Base-by-base conservation (phyloP, 2,888 invertebrate genomes). In the Lasioglossum morio region DNA sequence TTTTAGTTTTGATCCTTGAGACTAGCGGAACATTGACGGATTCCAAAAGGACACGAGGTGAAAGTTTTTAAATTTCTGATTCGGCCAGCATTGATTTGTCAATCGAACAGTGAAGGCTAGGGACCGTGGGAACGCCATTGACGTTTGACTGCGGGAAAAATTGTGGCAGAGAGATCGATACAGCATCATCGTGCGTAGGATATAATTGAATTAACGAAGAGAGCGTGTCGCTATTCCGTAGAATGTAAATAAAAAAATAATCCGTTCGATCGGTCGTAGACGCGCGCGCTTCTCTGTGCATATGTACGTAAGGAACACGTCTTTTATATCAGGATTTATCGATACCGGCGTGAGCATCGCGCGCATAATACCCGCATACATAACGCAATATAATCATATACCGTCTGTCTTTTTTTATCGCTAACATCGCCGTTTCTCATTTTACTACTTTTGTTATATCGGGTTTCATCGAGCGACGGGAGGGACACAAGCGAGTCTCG, bases 321-420 rank as follows among this genome's bases (percentile, higher is more conserved):
- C 85, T 93, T 93, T 92, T 92, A 92, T 92, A 93, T 92, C 91
- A 89, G 91, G 91, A 91, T 92, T 91, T 88, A 91, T 87, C 84
- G 81, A 79, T 77, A 78, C 77, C 72, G 72, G 72, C 74, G 53
- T 74, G 79, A 76, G 66, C 72, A 87, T 57, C 75, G 70, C 57
- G 77, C 87, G 88, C 84, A 88, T 87, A 48, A 23, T 66, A 75
- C 34, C 34, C 57, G 75, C 66, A 34, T 40, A 46, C 69, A 66
- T 48, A 53, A 69, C 69, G 37, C 34, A 69, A 23, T 37, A 69
- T 69, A 69, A 37, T 34, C 69, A 14, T 63, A 23, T 10, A 19
- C 30, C 46, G 19, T 34, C 12, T n/a, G n/a, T n/a, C 12, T 72
- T 46, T 19, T 77, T 87, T 81, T 70, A 84, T 85, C 85, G 66